A percentile compares a stretch with the other conserved stretches of the same genome.
Evolutionary conservation across 2,888 invertebrate genomes (phyloP).

Genomic region (Drosophila mettleri): DNA sequence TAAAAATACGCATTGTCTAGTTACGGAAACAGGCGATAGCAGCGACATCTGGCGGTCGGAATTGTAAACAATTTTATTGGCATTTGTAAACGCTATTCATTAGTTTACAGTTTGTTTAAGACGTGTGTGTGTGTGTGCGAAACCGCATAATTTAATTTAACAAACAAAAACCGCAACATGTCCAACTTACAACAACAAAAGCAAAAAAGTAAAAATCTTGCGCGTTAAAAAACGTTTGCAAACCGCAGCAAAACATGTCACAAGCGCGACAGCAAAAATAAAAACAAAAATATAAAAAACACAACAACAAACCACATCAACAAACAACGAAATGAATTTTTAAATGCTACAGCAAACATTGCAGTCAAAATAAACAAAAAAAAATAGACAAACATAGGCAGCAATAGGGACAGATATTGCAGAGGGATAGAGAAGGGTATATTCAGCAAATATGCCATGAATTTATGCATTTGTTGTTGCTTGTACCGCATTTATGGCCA

Average conservation of each 20-base stretch:
- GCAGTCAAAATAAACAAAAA: slow-evolving; percentile 16
- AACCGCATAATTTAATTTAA: slow-evolving; percentile 76
- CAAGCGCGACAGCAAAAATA: slow-evolving; percentile 43
- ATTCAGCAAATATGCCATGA: slow-evolving; percentile 50
- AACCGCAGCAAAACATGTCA: slow-evolving; percentile 72
- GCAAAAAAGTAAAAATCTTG: slow-evolving; percentile 25
- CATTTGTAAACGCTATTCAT: slow-evolving; percentile 50
- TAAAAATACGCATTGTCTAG: neutral
- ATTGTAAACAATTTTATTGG: slow-evolving; percentile 44
- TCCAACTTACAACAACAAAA: slow-evolving; percentile 48
- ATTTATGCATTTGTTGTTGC: slow-evolving; percentile 52
- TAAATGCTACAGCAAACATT: slow-evolving; percentile 47
- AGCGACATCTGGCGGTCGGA: slow-evolving; percentile 36
- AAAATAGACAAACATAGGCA: neutral
- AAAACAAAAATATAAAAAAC: slow-evolving; percentile 11
- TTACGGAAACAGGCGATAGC: slow-evolving; percentile 21
- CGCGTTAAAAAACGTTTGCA: slow-evolving; percentile 47
- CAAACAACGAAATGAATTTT: slow-evolving; percentile 47
- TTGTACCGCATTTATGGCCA: slow-evolving; percentile 61
- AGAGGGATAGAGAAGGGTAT: neutral
- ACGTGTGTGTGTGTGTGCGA: slow-evolving; percentile 1
- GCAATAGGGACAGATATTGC: neutral
- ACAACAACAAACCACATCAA: slow-evolving; percentile 26
- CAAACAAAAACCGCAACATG: slow-evolving; percentile 72
- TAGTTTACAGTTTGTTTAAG: slow-evolving; percentile 49